phyloP scores from a whole-genome alignment of 2,797 vertebrate genomes.

The Lates japonicus region DNA sequence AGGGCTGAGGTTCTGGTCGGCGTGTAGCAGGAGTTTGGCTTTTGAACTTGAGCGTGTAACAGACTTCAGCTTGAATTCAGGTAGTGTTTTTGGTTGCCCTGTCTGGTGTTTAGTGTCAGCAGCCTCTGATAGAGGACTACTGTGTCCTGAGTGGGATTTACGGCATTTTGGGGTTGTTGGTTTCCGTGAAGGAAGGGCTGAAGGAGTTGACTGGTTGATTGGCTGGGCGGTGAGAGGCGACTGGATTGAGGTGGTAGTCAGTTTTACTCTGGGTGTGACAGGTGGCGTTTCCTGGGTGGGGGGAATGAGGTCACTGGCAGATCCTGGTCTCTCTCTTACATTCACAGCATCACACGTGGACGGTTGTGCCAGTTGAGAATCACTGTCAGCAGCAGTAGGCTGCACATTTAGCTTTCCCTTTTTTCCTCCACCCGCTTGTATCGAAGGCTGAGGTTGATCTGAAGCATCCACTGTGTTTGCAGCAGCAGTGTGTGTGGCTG shows the following conservation, averaged over 20 bases:
- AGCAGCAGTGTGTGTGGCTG: slow-evolving; percentile 3
- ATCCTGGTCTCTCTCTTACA: slow-evolving; percentile 69
- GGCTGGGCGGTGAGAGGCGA: slow-evolving; percentile 62
- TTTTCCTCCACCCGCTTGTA: slow-evolving; percentile 15
- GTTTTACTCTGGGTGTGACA: slow-evolving; percentile 83
- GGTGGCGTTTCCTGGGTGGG: slow-evolving; percentile 85
- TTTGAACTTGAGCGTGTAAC: slow-evolving; percentile 15
- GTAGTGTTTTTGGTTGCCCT: background rate
- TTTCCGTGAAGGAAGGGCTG: slow-evolving; percentile 24
- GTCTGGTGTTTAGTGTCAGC: slow-evolving; percentile 14
- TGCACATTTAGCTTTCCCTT: slow-evolving; percentile 1
- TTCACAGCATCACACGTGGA: slow-evolving; percentile 2
- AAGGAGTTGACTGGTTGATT: slow-evolving; percentile 58
- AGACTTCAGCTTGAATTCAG: slow-evolving; percentile 21
- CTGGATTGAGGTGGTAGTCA: slow-evolving; percentile 78
- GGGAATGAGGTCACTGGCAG: slow-evolving; percentile 84
- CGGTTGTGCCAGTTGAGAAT: background rate
- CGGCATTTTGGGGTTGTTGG: slow-evolving; percentile 17
- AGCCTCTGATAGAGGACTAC: background rate
- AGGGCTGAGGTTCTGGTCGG: background rate
- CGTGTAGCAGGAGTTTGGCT: background rate
- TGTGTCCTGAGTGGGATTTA: slow-evolving; percentile 10
- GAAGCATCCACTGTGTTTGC: slow-evolving; percentile 17
- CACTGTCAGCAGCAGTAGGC: background rate
- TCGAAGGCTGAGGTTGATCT: slow-evolving; percentile 17